Percentiles rank a stretch among this genome's conserved stretches.
Evolutionary conservation across 2,888 invertebrate genomes (phyloP).

Genomic region (Nyleta sp.): DNA sequence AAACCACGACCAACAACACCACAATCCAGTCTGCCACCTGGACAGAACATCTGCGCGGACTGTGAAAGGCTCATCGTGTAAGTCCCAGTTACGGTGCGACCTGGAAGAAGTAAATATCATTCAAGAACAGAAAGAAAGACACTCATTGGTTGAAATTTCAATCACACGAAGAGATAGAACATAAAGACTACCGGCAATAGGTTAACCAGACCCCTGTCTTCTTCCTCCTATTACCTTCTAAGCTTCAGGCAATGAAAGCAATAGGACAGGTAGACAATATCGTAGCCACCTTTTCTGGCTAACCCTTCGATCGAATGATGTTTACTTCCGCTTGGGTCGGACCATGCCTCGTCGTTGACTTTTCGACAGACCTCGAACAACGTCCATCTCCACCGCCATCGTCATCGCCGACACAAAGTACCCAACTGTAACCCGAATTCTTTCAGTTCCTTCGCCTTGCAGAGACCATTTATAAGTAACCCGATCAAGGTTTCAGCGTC

Average conservation of each 20-base stretch:
- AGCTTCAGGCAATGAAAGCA: no score
- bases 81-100: conserved; percentile 83
- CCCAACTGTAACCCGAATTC: not conserved
- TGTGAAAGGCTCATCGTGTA: conserved; percentile 99
- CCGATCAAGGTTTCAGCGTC: conserved; percentile 9
- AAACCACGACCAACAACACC: conserved; percentile 84
- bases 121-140: not conserved
- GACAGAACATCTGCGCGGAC: conserved; percentile 97
- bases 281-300: not conserved
- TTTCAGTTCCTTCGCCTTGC: conserved; percentile 11
- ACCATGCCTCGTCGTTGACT: conserved; percentile 23
- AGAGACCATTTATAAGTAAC: not conserved
- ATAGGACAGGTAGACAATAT: not conserved
- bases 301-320: conserved; percentile 1
- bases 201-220: no score
- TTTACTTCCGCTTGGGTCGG: conserved; percentile 15
- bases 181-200: no score
- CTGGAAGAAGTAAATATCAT: conserved; percentile 34
- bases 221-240: no score
- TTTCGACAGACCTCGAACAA: conserved; percentile 67
- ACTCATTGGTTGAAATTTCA: no score
- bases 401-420: conserved; percentile 20
- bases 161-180: no score
- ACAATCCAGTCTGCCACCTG: conserved; percentile 88
- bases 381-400: conserved; percentile 64